phyloP scores from a whole-genome alignment of 2,888 invertebrate species.

The Macrophya alboannulata region DNA sequence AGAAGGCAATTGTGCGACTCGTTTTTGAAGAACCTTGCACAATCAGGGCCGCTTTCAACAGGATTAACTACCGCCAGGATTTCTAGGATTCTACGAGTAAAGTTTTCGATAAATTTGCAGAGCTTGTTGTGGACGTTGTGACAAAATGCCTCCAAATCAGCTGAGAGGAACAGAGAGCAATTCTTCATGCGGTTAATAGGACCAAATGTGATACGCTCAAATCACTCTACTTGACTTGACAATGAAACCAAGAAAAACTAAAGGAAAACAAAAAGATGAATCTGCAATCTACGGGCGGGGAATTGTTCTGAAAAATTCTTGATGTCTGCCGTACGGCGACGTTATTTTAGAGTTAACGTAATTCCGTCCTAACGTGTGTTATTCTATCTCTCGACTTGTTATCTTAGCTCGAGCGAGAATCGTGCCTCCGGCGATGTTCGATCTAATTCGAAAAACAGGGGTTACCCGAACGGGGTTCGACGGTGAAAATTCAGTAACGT shows the following conservation, averaged over 20 bases:
- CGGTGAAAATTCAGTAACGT: constrained; percentile 15
- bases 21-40: background rate
- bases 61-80: background rate
- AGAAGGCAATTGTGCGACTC: constrained; percentile 11
- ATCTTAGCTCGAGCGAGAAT: constrained; percentile 33
- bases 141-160: background rate
- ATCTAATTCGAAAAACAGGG: constrained; percentile 18
- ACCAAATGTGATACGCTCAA: background rate
- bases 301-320: background rate
- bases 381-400: constrained; percentile 41
- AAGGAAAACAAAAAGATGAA: constrained; percentile 23
- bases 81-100: background rate
- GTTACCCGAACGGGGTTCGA: background rate
- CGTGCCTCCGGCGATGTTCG: constrained; percentile 24
- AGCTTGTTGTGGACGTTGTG: background rate
- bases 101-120: background rate
- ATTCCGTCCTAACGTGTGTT: constrained; percentile 35
- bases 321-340: background rate
- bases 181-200: background rate
- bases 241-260: background rate
- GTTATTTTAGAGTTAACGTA: constrained; percentile 17
- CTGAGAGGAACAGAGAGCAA: background rate
- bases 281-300: background rate
- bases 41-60: background rate
- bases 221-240: background rate